phyloP scores from a whole-genome alignment of 2,113 vertebrate species.

The Macroglossus sobrinus region DNA sequence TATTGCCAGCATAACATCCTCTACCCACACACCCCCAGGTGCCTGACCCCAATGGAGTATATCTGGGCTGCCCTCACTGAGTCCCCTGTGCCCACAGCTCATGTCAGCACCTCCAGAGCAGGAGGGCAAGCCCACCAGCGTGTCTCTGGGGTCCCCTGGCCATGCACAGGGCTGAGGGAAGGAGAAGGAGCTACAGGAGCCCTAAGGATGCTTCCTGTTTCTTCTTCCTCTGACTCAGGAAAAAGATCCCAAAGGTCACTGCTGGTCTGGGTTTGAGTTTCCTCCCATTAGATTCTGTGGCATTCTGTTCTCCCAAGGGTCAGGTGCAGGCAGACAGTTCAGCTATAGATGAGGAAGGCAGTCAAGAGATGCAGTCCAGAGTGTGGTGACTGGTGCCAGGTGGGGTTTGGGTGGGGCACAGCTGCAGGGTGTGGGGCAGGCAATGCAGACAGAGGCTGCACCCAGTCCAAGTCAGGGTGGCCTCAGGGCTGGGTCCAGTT shows the following conservation, averaged over 20 bases:
- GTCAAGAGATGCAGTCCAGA: neutral
- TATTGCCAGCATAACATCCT: rapidly evolving
- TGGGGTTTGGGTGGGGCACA: neutral
- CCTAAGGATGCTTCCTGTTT: neutral
- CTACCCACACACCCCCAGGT: neutral
- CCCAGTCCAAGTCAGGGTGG: too few species aligned
- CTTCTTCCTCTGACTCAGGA: neutral
- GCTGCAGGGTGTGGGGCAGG: neutral
- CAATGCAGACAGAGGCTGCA: neutral
- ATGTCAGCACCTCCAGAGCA: neutral
- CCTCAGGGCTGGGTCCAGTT: neutral
- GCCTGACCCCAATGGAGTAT: rapidly evolving
- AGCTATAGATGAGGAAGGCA: neutral
- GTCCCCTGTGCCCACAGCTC: too few species aligned
- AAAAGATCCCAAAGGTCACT: neutral
- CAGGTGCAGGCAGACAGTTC: neutral
- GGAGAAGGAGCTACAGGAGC: too few species aligned
- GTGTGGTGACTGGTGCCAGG: neutral
- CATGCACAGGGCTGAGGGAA: neutral
- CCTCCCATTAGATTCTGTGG: neutral
- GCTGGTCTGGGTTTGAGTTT: neutral
- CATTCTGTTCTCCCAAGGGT: neutral
- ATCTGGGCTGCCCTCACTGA: neutral
- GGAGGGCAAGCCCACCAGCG: neutral
- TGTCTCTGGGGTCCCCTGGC: neutral